Conservation (phyloP, 1,140 invertebrate genomes). For the Drusus annulatus region DNA sequence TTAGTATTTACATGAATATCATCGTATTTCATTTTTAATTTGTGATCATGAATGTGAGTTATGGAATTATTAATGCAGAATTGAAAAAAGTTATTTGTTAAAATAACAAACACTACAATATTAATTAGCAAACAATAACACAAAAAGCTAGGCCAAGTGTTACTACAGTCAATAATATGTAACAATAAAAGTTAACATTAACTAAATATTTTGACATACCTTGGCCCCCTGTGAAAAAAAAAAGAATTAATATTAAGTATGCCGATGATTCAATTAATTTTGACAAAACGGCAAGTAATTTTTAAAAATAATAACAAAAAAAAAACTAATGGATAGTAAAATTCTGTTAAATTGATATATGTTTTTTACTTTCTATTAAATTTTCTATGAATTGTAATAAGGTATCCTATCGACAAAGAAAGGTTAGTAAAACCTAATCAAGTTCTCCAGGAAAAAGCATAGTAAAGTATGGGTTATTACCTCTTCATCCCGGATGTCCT, state of each 20-base stretch:
- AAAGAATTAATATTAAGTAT: conserved; percentile 60
- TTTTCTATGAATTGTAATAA: conserved; percentile 8
- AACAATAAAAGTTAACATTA: not conserved
- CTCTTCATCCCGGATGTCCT: conserved; percentile 98
- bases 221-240: conserved; percentile 76
- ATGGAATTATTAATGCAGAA: too few relatives aligned
- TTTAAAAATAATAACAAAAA: conserved; percentile 12
- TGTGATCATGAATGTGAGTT: too few relatives aligned
- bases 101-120: too few relatives aligned
- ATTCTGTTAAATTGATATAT: too few relatives aligned
- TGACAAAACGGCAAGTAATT: conserved; percentile 7
- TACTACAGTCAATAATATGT: conserved; percentile 38
- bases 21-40: too few relatives aligned
- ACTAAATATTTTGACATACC: conserved; percentile 68
- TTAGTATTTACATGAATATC: too few relatives aligned
- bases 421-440: not conserved
- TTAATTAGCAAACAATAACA: conserved; percentile 35
- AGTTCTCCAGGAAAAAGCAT: not conserved
- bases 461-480: conserved; percentile 69
- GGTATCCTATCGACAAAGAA: not conserved
- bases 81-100: too few relatives aligned
- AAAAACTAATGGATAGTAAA: not conserved
- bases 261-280: not conserved
- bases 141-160: conserved; percentile 55
- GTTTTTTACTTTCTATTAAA: not conserved